Evolutionary conservation across 2,797 vertebrate genomes (phyloP), one percentile per base, ranked within the genome.

Genomic region (Mycteria americana): DNA sequence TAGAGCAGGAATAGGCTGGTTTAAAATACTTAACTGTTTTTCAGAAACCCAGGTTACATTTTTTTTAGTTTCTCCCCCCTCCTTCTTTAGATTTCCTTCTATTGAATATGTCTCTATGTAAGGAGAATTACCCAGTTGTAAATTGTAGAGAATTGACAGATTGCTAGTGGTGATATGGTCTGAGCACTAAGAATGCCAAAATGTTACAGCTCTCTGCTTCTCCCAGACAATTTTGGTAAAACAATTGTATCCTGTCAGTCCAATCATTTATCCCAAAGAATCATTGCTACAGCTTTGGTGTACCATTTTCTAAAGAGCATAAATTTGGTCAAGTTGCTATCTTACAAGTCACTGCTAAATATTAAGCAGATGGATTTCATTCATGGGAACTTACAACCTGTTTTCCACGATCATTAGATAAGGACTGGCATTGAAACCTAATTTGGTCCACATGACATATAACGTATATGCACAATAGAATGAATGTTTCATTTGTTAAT

Each of bases 11-110:
- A 85, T 79, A 65, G 63, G 46, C 48, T 91, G 57, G 16, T 92
- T 95, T 95, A 89, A 94, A 90, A 70, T 33, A 69, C 50, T 95
- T 62, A 65, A 54, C 30, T 84, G 46, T 77, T 64, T 93, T 96
- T 95, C 64, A 79, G 54, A 95, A 95, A 53, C 27, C 18, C 4
- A 2, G 30, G 64, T 95, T 82, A 70, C 22, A 30, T 30, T 31
- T 70, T 88, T 86, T 43, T 48, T 2, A n/a, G 13, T 89, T 87
- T 92, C 25, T 68, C 13, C 9, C 23, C 45, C 39, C 53, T 92
- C 50, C 69, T 96, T 72, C n/a, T 82, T 79, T 85, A 85, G 41
- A 68, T 92, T 53, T 85, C 54, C 63, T 11, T 68, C n/a, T 70
- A 18, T 33, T 83, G 33, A 75, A 84, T 89, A 28, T 30, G 54